Percentiles rank a stretch among this genome's conserved stretches.
phyloP scores from a whole-genome alignment of 2,113 vertebrate species.

The Typhlomys cinereus region DNA sequence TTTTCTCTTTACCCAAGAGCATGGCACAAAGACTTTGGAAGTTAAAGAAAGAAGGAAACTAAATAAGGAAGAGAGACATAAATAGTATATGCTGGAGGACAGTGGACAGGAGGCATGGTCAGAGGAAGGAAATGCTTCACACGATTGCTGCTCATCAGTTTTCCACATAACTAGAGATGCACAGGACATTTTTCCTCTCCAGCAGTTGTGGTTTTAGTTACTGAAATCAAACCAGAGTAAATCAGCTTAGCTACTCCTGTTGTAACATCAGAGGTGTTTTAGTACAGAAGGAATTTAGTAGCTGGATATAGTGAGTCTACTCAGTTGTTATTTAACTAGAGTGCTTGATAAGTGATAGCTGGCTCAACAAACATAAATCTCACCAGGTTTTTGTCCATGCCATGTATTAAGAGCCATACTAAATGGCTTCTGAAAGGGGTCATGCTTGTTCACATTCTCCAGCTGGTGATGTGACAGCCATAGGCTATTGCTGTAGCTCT shows the following conservation, averaged over 20 bases:
- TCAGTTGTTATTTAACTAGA: not conserved
- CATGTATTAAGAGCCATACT: not conserved
- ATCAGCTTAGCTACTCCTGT: not conserved
- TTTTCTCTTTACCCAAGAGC: not conserved
- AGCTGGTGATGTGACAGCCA: not conserved
- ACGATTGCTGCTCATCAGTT: not conserved
- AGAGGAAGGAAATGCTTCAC: not conserved
- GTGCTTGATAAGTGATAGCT: not conserved
- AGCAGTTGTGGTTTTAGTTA: not conserved
- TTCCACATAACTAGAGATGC: not conserved
- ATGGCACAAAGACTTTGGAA: not conserved
- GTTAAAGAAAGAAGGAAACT: not conserved
- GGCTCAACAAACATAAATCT: not conserved
- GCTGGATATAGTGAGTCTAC: not conserved
- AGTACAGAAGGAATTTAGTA: not conserved
- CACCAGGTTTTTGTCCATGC: not conserved
- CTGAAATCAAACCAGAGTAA: not conserved
- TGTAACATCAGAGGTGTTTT: not conserved
- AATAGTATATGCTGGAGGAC: accelerated
- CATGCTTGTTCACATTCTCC: not conserved
- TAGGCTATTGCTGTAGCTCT: accelerated
- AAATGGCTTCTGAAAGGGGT: too few relatives aligned
- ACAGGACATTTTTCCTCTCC: not conserved
- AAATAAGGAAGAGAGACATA: not conserved
- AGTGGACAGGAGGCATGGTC: not conserved